Evolutionary conservation across 2,888 invertebrate species (phyloP).

Genomic region (Eupithecia vulgata): DNA sequence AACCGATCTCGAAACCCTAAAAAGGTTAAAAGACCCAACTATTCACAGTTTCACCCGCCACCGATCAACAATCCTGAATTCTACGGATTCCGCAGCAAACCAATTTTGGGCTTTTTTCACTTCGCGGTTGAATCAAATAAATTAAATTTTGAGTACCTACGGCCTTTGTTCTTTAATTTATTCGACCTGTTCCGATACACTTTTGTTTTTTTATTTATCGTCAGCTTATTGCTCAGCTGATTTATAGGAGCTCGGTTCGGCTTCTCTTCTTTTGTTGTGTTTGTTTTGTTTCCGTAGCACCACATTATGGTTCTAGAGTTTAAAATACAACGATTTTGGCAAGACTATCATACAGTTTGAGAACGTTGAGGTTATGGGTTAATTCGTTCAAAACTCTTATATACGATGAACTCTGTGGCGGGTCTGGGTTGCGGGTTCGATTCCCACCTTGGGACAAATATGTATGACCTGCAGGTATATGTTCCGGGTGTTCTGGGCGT

Average conservation of each 20-base stretch:
- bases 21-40: conserved; percentile 13
- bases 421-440: no score
- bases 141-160: conserved; percentile 54
- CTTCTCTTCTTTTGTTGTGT: conserved; percentile 26
- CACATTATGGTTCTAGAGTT: background rate
- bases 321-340: no score
- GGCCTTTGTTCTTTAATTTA: conserved; percentile 61
- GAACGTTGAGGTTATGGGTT: no score
- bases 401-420: no score
- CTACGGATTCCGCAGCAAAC: conserved; percentile 48
- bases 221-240: conserved; percentile 55
- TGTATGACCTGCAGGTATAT: no score
- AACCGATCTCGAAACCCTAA: no score
- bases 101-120: conserved; percentile 54
- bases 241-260: conserved; percentile 44
- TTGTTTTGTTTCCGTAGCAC: background rate
- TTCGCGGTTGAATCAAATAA: conserved; percentile 61
- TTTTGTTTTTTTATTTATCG: conserved; percentile 60
- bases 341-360: no score
- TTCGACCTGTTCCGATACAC: conserved; percentile 55
- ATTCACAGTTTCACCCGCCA: conserved; percentile 7
- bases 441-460: no score
- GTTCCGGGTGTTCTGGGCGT: no score
- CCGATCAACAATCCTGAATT: conserved; percentile 43
- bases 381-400: no score